phyloP scores from a whole-genome alignment of 2,113 vertebrate species.

The Hydrolagus affinis region DNA sequence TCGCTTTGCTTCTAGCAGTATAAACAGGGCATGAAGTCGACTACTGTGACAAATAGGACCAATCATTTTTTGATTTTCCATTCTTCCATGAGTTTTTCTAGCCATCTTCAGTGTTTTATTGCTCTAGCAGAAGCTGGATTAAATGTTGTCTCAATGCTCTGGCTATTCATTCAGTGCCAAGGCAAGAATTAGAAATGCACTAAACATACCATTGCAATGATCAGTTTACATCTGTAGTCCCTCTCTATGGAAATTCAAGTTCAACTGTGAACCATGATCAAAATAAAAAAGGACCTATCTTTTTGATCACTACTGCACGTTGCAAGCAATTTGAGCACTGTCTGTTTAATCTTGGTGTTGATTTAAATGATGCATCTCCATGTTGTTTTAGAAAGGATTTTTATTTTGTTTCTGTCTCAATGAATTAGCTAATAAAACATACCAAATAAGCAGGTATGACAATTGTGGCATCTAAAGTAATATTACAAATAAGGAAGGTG shows the following conservation, averaged over 20 bases:
- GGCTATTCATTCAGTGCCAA: neutral
- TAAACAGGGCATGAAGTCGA: neutral
- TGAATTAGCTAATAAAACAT: neutral
- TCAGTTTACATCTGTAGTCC: neutral
- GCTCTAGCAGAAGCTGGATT: neutral
- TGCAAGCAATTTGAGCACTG: neutral
- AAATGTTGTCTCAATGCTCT: neutral
- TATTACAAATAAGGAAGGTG: neutral
- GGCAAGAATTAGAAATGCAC: neutral
- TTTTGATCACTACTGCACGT: neutral
- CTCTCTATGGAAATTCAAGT: neutral
- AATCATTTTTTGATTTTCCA: constrained; percentile 1
- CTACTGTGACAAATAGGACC: neutral
- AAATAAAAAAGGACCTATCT: neutral
- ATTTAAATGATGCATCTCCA: neutral
- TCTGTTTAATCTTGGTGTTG: neutral
- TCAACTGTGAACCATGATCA: neutral
- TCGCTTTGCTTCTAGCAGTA: too few relatives aligned
- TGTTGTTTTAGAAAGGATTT: too few relatives aligned
- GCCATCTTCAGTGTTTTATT: neutral
- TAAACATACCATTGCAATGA: neutral
- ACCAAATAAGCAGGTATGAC: neutral
- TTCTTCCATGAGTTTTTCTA: neutral
- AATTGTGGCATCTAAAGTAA: neutral
- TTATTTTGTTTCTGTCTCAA: too few relatives aligned